Evolutionary conservation across 2,113 vertebrate genomes (phyloP).

Genomic region (Sigmodon hispidus): DNA sequence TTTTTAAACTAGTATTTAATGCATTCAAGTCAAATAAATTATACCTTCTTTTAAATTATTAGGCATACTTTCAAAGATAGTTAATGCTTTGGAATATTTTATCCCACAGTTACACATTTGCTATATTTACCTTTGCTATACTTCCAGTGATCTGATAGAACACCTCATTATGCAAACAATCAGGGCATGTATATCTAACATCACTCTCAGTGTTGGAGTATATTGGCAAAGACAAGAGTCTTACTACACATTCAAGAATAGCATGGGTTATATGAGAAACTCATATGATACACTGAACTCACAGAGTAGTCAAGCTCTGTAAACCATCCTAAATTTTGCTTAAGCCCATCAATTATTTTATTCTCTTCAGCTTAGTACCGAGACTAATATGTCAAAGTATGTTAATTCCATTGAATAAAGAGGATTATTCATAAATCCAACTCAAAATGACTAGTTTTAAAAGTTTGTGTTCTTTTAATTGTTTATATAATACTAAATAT

Average conservation of each 20-base stretch:
- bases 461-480: background rate
- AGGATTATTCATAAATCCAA: constrained; percentile 40
- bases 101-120: constrained; percentile 32
- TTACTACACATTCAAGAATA: background rate
- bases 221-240: background rate
- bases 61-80: constrained; percentile 50
- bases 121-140: constrained; percentile 52
- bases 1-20: constrained; percentile 53
- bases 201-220: background rate
- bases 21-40: constrained; percentile 52
- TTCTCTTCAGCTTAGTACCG: constrained; percentile 11
- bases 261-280: background rate
- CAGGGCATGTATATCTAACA: constrained; percentile 5
- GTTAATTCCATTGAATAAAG: constrained; percentile 42
- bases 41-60: constrained; percentile 52
- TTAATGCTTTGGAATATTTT: constrained; percentile 48
- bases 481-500: constrained; percentile 7
- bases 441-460: constrained; percentile 12
- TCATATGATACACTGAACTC: background rate
- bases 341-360: constrained; percentile 38
- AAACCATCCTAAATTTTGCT: constrained; percentile 42
- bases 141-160: constrained; percentile 34
- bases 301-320: constrained; percentile 23
- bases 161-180: constrained; percentile 29
- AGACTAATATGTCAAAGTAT: constrained; percentile 37